Percentiles rank a stretch among this genome's conserved stretches.
Evolutionary conservation across 2,797 vertebrate genomes (phyloP).

Genomic region (Tinamus major): DNA sequence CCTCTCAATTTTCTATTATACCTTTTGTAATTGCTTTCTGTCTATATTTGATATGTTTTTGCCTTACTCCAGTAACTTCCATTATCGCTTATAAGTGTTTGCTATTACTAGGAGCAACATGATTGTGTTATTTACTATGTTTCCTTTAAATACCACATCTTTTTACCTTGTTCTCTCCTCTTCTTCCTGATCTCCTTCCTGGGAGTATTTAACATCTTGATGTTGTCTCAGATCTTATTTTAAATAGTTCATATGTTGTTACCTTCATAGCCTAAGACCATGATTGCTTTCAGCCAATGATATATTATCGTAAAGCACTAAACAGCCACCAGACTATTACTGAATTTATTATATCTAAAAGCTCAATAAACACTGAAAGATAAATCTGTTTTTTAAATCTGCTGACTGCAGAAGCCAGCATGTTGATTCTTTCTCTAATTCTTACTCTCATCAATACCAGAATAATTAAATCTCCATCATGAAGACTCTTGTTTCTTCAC

Average conservation of each 20-base stretch:
- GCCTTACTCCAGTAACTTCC: conserved; percentile 51
- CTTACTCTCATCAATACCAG: conserved; percentile 23
- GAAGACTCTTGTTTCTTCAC: neutral
- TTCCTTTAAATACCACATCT: conserved; percentile 18
- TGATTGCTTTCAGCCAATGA: neutral
- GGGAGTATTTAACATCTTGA: neutral
- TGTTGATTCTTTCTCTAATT: conserved; percentile 35
- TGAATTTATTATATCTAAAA: conserved; percentile 21
- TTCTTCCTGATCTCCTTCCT: neutral
- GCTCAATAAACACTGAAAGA: conserved; percentile 35
- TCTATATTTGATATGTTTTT: conserved; percentile 24
- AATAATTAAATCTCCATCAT: conserved; percentile 31
- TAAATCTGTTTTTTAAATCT: conserved; percentile 52
- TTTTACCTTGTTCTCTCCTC: neutral
- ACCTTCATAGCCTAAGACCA: neutral
- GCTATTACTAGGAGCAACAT: neutral
- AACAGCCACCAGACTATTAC: conserved; percentile 19
- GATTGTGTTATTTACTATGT: conserved; percentile 35
- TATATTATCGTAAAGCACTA: conserved; percentile 12
- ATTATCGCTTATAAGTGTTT: conserved; percentile 32
- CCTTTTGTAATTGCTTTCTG: conserved; percentile 62
- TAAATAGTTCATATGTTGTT: neutral
- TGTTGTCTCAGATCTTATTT: conserved; percentile 32
- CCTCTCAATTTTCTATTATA: conserved; percentile 55
- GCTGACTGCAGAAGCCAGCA: conserved; percentile 14